Base-by-base conservation (phyloP, 2,797 vertebrate genomes). In the Masticophis lateralis region DNA sequence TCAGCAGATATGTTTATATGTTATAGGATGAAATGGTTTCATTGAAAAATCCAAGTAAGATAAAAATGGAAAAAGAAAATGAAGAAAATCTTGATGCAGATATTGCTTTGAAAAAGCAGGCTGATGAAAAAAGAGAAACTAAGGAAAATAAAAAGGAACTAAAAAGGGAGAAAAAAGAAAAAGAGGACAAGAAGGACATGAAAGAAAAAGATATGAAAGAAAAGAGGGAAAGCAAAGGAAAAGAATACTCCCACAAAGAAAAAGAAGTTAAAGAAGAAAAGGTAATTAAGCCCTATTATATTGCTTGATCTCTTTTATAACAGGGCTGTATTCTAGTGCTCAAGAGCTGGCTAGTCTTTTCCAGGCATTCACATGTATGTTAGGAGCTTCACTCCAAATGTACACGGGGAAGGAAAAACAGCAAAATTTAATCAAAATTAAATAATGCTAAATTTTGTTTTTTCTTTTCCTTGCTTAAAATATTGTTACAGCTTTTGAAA, bases 251-350 rank as follows among this genome's bases (percentile, higher is more conserved):
- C 37, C 96, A 98, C 89, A 99, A 98, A 98, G 98, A 98, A 93
- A 99, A 99, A 96, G 98, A 99, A 94, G 95, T 96, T 91, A 98
- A 98, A 93, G 95, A 97, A 93, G 99, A 99, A 92, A 99, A 99
- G 98, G 98, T 99, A 95, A 97, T 89, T 94, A 96, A 94, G 32
- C 3, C 86, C 1, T 92, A 94, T 91, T 92, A 32, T 6, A 91
- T 90, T 32, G 16, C n/a, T 20, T 28, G 69, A 12, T 92, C 51
- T 56, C 91, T 93, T 91, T 57, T 90, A 13, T 94, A 0, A 66
- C 3, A 74, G 57, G 20, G 7, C 92, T 91, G 63, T 91, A 2
- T 20, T 95, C 47, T 25, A 61, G 20, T 3, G 27, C 4, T 20
- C 20, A 20, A 4, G 20, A 27, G 12, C 43, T 69, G 11, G 10